phyloP scores from a whole-genome alignment of 1,140 invertebrate species.

The Drosophila serrata region DNA sequence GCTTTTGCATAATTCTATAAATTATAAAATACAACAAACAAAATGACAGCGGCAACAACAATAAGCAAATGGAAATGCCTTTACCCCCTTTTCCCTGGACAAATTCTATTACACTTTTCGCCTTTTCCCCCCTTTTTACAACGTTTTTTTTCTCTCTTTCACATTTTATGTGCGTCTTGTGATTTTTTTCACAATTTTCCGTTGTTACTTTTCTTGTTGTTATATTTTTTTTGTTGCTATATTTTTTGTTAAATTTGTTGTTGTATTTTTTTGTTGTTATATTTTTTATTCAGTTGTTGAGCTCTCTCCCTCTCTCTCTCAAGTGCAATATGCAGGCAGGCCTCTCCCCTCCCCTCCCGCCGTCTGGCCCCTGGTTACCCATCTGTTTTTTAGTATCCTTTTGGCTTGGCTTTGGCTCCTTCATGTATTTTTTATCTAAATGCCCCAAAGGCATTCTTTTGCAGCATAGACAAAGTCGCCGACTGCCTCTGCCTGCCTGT shows the following conservation, averaged over 20 bases:
- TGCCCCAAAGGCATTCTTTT: constrained; percentile 77
- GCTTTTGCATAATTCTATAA: constrained; percentile 49
- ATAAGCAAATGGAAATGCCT: constrained; percentile 36
- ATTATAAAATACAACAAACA: constrained; percentile 35
- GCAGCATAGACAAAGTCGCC: constrained; percentile 59
- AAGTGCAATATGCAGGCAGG: constrained; percentile 60
- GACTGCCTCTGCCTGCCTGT: constrained; percentile 26
- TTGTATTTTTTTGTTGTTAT: not conserved
- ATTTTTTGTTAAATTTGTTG: constrained; percentile 5
- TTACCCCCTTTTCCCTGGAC: constrained; percentile 26
- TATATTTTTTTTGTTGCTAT: not conserved
- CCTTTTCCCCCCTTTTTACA: not conserved
- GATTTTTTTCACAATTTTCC: constrained; percentile 56
- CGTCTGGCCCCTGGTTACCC: not conserved
- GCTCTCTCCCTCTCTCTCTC: constrained; percentile 68
- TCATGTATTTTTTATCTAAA: constrained; percentile 80
- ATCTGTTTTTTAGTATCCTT: constrained; percentile 42
- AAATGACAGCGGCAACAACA: constrained; percentile 15
- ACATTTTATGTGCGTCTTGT: constrained; percentile 74
- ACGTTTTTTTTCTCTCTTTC: constrained; percentile 14
- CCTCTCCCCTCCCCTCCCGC: not conserved
- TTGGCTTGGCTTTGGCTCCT: constrained; percentile 54
- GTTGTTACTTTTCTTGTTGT: constrained; percentile 32
- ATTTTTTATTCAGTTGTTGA: constrained; percentile 18
- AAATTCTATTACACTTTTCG: constrained; percentile 71